Conservation (phyloP, 2,888 invertebrate genomes). For the Drosophila dives region DNA sequence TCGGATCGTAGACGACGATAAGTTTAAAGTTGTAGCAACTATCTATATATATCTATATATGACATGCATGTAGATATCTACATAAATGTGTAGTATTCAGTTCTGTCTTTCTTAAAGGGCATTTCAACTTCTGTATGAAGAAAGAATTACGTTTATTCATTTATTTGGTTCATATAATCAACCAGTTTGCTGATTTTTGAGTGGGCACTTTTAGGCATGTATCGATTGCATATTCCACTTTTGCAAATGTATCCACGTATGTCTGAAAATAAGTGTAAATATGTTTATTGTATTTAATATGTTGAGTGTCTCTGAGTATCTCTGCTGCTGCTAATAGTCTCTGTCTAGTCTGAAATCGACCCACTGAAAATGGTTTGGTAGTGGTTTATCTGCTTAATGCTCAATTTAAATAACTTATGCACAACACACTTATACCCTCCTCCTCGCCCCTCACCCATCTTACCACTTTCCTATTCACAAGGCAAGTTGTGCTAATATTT, state of each 20-base stretch:
- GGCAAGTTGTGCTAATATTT: constrained; percentile 22
- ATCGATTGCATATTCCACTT: constrained; percentile 47
- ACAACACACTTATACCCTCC: not conserved
- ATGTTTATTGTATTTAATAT: not conserved
- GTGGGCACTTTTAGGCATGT: constrained; percentile 14
- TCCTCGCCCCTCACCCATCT: not conserved
- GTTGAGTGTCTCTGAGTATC: constrained; percentile 5
- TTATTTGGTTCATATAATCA: constrained; percentile 13
- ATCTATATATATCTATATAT: not conserved
- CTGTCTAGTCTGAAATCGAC: constrained; percentile 46
- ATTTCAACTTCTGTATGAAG: not conserved
- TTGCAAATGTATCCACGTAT: not conserved
- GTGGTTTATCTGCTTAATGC: not conserved
- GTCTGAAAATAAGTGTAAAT: not conserved
- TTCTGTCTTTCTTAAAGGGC: not conserved
- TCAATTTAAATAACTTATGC: constrained; percentile 1
- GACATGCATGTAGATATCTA: not conserved
- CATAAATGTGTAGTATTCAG: not conserved
- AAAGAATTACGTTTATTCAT: not conserved
- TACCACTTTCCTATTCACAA: not conserved
- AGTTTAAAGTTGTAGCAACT: not conserved
- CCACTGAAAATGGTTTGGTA: constrained; percentile 21
- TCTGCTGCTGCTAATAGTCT: constrained; percentile 5
- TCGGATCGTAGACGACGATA: not conserved
- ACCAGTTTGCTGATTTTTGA: constrained; percentile 42